These are phyloP conservation scores for Seriola quinqueradiata DNA, from an alignment of 2,113 vertebrate species.

Conservation along the genomic window DNA sequence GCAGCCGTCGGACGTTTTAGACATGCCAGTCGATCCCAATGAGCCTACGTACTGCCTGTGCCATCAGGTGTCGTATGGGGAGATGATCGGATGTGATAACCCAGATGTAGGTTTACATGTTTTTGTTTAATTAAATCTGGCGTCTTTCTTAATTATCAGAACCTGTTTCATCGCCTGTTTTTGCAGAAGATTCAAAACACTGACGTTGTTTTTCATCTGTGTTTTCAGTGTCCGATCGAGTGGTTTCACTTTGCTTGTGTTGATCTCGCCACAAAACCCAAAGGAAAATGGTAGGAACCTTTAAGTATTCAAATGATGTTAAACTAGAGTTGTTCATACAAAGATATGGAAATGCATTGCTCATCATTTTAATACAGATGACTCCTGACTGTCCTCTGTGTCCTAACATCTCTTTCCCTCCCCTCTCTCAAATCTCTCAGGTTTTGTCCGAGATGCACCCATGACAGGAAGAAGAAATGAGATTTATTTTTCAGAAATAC, in stretches of 20 bases:
- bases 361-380: background rate
- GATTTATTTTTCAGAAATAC: constrained; percentile 34
- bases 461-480: constrained; percentile 97
- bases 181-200: background rate
- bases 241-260: constrained; percentile 99
- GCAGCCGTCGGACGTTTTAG: constrained; percentile 96
- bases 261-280: constrained; percentile 98
- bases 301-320: background rate
- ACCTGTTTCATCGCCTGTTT: background rate
- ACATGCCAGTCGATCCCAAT: constrained; percentile 99
- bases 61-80: constrained; percentile 98
- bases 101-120: constrained; percentile 88
- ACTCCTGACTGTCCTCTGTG: background rate
- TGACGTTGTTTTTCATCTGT: background rate
- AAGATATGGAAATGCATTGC: background rate
- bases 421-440: constrained; percentile 72
- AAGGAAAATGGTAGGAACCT: constrained; percentile 95
- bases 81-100: constrained; percentile 99
- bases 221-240: constrained; percentile 94
- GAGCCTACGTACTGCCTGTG: constrained; percentile 98
- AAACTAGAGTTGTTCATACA: background rate
- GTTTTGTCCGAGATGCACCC: constrained; percentile 97
- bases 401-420: background rate
- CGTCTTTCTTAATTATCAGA: background rate
- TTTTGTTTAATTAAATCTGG: background rate